phyloP scores from a whole-genome alignment of 2,113 vertebrate species.

The Dendropsophus ebraccatus region DNA sequence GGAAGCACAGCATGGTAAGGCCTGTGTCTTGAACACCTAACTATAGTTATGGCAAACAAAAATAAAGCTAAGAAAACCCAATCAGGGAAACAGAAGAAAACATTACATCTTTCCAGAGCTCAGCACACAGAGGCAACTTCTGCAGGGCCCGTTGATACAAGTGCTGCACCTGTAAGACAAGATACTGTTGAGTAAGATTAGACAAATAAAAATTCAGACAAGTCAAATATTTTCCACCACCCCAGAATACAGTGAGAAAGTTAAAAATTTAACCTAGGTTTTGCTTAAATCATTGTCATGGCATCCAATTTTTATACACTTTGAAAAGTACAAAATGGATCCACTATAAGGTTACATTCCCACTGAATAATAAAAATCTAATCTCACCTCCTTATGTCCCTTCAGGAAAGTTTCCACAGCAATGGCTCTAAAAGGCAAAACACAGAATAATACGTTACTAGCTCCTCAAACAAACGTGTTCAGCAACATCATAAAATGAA shows the following conservation, averaged over 20 bases:
- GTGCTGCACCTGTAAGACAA: conserved; percentile 84
- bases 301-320: too few species aligned
- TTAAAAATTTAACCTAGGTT: too few species aligned
- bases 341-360: too few species aligned
- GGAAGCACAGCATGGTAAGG: conserved; percentile 81
- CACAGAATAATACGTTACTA: conserved; percentile 29
- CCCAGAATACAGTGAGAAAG: too few species aligned
- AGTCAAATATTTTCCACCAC: too few species aligned
- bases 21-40: conserved; percentile 76
- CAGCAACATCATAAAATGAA: not conserved
- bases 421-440: conserved; percentile 84
- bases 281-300: too few species aligned
- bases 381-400: conserved; percentile 89
- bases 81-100: conserved; percentile 76
- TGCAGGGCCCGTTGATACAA: conserved; percentile 92
- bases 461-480: not conserved
- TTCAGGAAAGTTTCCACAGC: conserved; percentile 88
- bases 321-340: too few species aligned
- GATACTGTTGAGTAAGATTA: conserved; percentile 20
- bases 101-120: conserved; percentile 99
- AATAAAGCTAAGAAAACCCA: conserved; percentile 75
- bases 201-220: too few species aligned
- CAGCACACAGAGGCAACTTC: conserved; percentile 92
- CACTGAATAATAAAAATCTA: too few species aligned
- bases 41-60: conserved; percentile 83